Base-by-base conservation (phyloP, 2,888 invertebrate species). In the Camptogramma bilineatum region DNA sequence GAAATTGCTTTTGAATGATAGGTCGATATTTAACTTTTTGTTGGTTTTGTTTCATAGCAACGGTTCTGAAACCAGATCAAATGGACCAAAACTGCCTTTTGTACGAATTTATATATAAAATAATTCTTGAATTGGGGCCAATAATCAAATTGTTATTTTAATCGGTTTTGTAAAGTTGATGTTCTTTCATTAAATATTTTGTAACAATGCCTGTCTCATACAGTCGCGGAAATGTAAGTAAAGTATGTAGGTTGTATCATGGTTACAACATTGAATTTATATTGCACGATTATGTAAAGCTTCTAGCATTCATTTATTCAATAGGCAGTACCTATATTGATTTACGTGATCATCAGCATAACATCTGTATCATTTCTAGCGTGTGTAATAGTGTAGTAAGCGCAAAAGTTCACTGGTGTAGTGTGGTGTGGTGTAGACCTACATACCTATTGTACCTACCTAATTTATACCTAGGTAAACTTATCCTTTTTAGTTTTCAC, bases 181-280 rank as follows among this genome's bases (percentile, higher is more conserved):
- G 58, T 75, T 80, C 69, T 16, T 57, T 46, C 13, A 71, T 53
- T 73, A 63, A 55, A 73, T 71, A 46, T 67, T 75, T 71, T 76
- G 76, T 76, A 77, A 85, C 80, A 82, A 93, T 93, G 93, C 91
- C 93, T 80, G 83, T 91, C 71, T 84, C 90, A 64, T 84, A 87
- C 75, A 91, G 80, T 70, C 91, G 93, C 70, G 93, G 93, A 78
- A 93, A 92, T 82, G 93, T 93, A 79, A 90, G 89, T 88, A 42
- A 16, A n/a, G 8, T 44, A 44, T 16, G 17, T 44, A 44, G 44
- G 17, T 17, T 44, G 21, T 21, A 52, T 24, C 50, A 44, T 16
- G 24, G 50, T 21, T 53, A 47, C 52, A 52, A 39, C 50, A 54
- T 13, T 17, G 44, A 59, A 56, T 60, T 21, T 51, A 44, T 54